phyloP scores from a whole-genome alignment of 2,888 invertebrate genomes.

The Heterodera filipjevi region DNA sequence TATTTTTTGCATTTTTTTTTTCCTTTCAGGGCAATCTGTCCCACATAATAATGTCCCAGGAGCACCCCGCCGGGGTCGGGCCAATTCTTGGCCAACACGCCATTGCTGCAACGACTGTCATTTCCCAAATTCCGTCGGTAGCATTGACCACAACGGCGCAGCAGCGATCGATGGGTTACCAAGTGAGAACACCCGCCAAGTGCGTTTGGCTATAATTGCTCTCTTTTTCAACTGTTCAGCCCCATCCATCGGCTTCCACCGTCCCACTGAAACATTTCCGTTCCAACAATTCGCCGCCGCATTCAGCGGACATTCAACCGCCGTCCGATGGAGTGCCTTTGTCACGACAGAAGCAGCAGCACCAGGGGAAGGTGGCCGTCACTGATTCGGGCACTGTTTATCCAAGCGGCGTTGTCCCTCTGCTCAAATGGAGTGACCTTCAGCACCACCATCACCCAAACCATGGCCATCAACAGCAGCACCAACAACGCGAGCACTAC shows the following conservation, averaged over 20 bases:
- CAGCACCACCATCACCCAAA: neutral
- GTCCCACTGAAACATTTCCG: slow-evolving; percentile 6
- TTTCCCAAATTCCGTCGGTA: neutral
- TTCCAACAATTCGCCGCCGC: slow-evolving; percentile 10
- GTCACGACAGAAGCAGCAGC: neutral
- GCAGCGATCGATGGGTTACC: neutral
- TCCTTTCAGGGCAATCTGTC: slow-evolving; percentile 30
- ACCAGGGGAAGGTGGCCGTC: neutral
- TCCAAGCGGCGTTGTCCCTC: neutral
- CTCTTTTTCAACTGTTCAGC: neutral
- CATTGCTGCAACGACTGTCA: neutral
- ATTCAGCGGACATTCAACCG: neutral
- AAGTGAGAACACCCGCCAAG: neutral
- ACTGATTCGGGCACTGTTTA: neutral
- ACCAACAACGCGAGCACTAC: neutral
- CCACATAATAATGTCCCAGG: slow-evolving; percentile 46
- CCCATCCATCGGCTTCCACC: neutral
- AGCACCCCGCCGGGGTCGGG: slow-evolving; percentile 1
- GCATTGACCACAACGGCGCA: neutral
- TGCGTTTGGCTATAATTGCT: neutral
- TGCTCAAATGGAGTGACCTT: neutral
- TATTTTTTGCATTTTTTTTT: neutral
- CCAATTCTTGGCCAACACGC: neutral
- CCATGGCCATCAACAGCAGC: neutral
- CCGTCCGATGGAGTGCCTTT: neutral